phyloP scores from a whole-genome alignment of 2,888 invertebrate genomes.

The Monopis laevigella region DNA sequence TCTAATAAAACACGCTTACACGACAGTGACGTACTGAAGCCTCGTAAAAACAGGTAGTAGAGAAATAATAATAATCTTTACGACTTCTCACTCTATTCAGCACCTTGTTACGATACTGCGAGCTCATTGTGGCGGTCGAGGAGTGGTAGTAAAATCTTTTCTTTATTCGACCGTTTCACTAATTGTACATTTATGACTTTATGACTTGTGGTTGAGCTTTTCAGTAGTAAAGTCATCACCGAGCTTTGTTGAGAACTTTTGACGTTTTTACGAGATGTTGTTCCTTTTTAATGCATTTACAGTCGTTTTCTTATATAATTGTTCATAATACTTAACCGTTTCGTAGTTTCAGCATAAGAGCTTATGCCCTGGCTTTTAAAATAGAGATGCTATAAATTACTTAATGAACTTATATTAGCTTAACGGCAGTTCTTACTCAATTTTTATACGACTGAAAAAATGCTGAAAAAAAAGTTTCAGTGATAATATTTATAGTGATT shows the following conservation, averaged over 20 bases:
- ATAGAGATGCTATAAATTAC: too few species aligned
- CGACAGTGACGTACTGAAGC: constrained; percentile 42
- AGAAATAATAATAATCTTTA: constrained; percentile 71
- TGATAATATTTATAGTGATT: constrained; percentile 66
- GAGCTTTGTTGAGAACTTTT: constrained; percentile 34
- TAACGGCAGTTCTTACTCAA: too few species aligned
- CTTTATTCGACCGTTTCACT: constrained; percentile 65
- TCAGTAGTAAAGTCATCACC: constrained; percentile 50
- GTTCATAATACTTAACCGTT: too few species aligned
- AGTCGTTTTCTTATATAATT: background rate
- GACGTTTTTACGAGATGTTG: background rate
- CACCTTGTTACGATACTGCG: constrained; percentile 68
- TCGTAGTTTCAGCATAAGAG: too few species aligned
- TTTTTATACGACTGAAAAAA: background rate
- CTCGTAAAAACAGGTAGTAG: constrained; percentile 69
- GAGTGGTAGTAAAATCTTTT: constrained; percentile 67
- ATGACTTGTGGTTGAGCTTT: constrained; percentile 62
- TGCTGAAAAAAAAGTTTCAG: background rate
- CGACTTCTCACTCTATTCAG: constrained; percentile 70
- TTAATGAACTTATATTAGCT: too few species aligned
- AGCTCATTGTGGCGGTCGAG: constrained; percentile 63
- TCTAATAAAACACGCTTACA: constrained; percentile 24
- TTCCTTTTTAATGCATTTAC: background rate
- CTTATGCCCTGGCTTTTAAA: too few species aligned
- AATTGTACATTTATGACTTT: constrained; percentile 68